These are phyloP conservation scores for Lordiphosa clarofinis DNA, from an alignment of 1,140 invertebrate species.

Conservation along the genomic window DNA sequence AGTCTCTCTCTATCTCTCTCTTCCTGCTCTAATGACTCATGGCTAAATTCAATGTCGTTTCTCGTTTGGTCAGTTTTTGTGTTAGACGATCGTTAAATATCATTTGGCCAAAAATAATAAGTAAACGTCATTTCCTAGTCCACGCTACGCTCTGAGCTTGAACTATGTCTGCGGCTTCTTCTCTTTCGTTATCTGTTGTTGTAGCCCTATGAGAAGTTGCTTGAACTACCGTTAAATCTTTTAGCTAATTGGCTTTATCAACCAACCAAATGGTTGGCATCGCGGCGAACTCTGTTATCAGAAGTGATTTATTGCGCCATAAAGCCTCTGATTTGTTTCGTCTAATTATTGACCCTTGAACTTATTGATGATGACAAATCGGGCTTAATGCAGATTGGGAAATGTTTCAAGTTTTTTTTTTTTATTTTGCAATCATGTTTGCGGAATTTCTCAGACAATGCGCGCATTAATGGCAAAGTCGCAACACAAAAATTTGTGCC, in stretches of 20 bases:
- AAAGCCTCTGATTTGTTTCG: slow-evolving; percentile 23
- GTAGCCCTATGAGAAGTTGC: slow-evolving; percentile 57
- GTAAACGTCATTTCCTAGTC: slow-evolving; percentile 69
- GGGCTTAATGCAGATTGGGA: slow-evolving; percentile 12
- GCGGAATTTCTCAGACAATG: slow-evolving; percentile 23
- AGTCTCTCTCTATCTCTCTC: slow-evolving; percentile 18
- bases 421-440: slow-evolving; percentile 17
- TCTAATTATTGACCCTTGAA: slow-evolving; percentile 33
- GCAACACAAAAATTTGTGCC: slow-evolving; percentile 32
- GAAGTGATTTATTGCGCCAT: slow-evolving; percentile 2
- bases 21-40: slow-evolving; percentile 40
- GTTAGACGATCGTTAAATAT: slow-evolving; percentile 58
- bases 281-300: slow-evolving; percentile 9
- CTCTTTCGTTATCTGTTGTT: slow-evolving; percentile 16
- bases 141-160: slow-evolving; percentile 17
- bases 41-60: slow-evolving; percentile 38
- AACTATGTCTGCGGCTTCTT: slow-evolving; percentile 1
- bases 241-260: slow-evolving; percentile 30
- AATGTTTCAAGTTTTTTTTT: slow-evolving; percentile 6
- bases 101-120: slow-evolving; percentile 68
- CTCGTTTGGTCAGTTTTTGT: slow-evolving; percentile 61
- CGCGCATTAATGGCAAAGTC: slow-evolving; percentile 20
- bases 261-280: slow-evolving; percentile 33
- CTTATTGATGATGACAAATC: slow-evolving; percentile 26
- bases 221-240: slow-evolving; percentile 68